These are phyloP conservation scores for Opisthograptis luteolata DNA, from an alignment of 2,888 invertebrate genomes.

Conservation along the genomic window DNA sequence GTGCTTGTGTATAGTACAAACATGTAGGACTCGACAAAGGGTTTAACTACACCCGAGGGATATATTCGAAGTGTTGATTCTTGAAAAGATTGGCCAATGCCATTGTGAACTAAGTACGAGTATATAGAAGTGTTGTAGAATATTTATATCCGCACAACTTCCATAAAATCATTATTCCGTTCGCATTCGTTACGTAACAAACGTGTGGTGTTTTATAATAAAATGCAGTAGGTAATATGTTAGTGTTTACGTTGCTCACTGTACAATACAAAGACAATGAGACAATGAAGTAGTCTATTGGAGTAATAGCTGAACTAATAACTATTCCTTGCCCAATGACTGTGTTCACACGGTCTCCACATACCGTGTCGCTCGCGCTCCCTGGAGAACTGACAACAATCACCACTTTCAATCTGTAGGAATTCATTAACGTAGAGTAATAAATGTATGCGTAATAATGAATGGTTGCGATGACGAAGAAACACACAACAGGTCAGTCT, in stretches of 20 bases:
- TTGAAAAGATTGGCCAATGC: no score
- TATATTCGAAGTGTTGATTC: no score
- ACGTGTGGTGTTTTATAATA: constrained; percentile 1
- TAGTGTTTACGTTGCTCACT: background rate
- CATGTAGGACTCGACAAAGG: no score
- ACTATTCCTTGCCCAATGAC: background rate
- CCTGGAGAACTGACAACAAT: constrained; percentile 31
- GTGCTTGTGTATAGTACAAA: no score
- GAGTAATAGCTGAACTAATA: constrained; percentile 4
- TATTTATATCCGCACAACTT: background rate
- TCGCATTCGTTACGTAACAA: constrained; percentile 1
- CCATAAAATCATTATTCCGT: background rate
- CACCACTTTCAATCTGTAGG: constrained; percentile 26
- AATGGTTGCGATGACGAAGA: background rate
- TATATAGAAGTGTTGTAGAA: no score
- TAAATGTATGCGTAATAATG: constrained; percentile 11
- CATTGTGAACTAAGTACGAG: no score
- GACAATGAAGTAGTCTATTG: constrained; percentile 16
- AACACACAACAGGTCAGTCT: no score
- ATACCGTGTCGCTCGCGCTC: constrained; percentile 32
- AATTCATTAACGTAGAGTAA: constrained; percentile 7
- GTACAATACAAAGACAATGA: constrained; percentile 1
- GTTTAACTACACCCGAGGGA: no score
- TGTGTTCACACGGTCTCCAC: constrained; percentile 32
- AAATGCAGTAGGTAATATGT: background rate